Evolutionary conservation across 2,113 vertebrate species (phyloP).

Genomic region (Actinemys pallida): DNA sequence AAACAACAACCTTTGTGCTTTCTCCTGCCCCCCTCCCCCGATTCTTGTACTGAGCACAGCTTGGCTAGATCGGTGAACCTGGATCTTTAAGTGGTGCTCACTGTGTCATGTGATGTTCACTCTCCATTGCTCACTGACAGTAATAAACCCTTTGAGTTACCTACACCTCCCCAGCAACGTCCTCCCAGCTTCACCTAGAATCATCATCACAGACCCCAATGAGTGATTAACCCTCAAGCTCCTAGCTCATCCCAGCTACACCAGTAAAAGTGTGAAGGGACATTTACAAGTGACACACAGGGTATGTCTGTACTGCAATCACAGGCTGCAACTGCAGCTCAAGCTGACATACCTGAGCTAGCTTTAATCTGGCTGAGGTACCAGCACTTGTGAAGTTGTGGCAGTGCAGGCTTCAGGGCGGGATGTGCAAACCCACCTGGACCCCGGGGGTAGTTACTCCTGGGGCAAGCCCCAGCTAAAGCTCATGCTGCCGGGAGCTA

Average conservation of each 20-base stretch:
- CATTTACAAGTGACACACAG: neutral
- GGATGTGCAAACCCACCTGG: neutral
- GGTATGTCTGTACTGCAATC: neutral
- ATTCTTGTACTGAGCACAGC: neutral
- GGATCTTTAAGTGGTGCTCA: neutral
- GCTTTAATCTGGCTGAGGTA: neutral
- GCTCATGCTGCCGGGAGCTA: neutral
- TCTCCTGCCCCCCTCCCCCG: too few species aligned
- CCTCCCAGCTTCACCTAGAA: neutral
- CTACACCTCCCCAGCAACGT: neutral
- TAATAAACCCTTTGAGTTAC: neutral
- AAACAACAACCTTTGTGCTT: too few species aligned
- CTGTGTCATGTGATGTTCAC: neutral
- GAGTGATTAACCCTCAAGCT: neutral
- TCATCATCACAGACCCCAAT: neutral
- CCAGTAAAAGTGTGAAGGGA: neutral
- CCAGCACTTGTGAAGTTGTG: neutral
- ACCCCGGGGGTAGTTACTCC: neutral
- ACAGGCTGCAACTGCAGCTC: neutral
- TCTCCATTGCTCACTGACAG: neutral
- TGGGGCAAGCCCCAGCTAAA: neutral
- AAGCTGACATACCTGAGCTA: neutral
- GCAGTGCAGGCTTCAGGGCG: neutral
- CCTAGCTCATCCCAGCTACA: neutral
- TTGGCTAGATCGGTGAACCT: neutral